Evolutionary conservation across 2,888 invertebrate species (phyloP).

Genomic region (Vanessa cardui): DNA sequence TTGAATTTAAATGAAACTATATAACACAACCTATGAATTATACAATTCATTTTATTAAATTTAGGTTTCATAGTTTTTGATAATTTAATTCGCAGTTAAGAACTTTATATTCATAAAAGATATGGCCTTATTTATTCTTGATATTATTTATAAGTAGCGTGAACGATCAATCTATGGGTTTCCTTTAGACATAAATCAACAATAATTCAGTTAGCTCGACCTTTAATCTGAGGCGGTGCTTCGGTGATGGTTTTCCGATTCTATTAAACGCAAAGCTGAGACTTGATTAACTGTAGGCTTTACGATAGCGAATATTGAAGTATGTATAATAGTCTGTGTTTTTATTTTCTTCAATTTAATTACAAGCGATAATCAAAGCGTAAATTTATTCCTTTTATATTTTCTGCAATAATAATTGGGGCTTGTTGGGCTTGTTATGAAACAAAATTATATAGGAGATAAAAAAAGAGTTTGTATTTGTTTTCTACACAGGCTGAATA

Average conservation of each 20-base stretch:
- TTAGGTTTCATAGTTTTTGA: too few species aligned
- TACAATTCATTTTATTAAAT: too few species aligned
- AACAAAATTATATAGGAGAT: too few species aligned
- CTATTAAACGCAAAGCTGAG: conserved; percentile 37
- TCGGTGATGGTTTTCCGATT: conserved; percentile 38
- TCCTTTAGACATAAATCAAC: conserved; percentile 42
- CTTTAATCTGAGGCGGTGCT: conserved; percentile 35
- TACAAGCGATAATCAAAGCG: neutral
- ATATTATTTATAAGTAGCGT: neutral
- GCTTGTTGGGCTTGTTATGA: too few species aligned
- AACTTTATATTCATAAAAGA: too few species aligned
- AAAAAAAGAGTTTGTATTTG: too few species aligned
- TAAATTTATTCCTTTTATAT: too few species aligned
- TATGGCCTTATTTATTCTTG: neutral
- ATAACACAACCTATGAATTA: neutral
- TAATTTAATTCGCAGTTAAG: too few species aligned
- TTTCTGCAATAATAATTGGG: too few species aligned
- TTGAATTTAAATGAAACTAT: neutral
- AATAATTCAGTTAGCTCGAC: conserved; percentile 38
- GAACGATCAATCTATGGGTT: conserved; percentile 4
- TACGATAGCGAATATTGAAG: neutral
- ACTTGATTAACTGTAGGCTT: conserved; percentile 33
- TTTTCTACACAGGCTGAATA: too few species aligned
- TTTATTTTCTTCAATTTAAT: neutral
- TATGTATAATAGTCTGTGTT: neutral